Evolutionary conservation across 2,888 invertebrate species (phyloP).

Genomic region (Drymonia ruficornis): DNA sequence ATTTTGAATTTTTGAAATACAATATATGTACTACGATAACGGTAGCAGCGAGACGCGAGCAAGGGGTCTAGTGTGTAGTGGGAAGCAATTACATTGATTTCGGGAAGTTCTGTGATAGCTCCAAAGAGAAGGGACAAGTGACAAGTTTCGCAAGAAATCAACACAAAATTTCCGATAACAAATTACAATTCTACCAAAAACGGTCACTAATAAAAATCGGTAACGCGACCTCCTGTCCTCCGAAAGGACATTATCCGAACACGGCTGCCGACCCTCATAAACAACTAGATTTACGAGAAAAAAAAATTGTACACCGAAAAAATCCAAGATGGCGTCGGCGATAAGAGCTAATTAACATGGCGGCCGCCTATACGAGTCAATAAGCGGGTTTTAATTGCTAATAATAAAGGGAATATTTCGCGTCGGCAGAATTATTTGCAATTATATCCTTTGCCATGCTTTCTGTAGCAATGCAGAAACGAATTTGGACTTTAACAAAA

Average conservation of each 20-base stretch:
- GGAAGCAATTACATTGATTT: too few species aligned
- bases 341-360: constrained; percentile 58
- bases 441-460: not conserved
- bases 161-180: not conserved
- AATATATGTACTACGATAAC: too few species aligned
- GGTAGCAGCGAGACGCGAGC: too few species aligned
- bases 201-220: constrained; percentile 14
- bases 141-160: too few species aligned
- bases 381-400: constrained; percentile 51
- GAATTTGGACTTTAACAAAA: too few species aligned
- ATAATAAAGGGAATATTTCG: constrained; percentile 41
- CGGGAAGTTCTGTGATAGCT: too few species aligned
- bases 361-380: constrained; percentile 44
- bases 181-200: not conserved
- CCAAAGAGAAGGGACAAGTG: too few species aligned
- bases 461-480: too few species aligned
- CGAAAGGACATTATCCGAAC: constrained; percentile 21
- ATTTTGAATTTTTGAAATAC: too few species aligned
- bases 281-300: constrained; percentile 56
- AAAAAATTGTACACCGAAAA: constrained; percentile 23
- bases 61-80: too few species aligned
- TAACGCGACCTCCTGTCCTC: constrained; percentile 5
- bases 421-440: constrained; percentile 2
- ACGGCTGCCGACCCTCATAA: constrained; percentile 50
- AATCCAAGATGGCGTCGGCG: constrained; percentile 54